phyloP scores from a whole-genome alignment of 1,140 invertebrate genomes.

The Leptopilina boulardi region DNA sequence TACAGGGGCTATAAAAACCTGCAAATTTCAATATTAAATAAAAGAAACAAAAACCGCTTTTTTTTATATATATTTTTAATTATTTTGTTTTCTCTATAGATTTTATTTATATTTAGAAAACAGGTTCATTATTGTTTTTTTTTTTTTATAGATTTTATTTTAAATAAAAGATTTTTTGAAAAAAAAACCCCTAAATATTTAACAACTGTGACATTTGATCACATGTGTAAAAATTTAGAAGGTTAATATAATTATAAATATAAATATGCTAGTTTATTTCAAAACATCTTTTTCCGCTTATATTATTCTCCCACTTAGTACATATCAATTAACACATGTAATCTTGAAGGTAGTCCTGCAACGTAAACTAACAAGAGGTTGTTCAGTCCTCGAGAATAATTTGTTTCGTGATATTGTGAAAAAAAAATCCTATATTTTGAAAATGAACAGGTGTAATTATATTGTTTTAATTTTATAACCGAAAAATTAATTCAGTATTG shows the following conservation, averaged over 20 bases:
- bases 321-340: constrained; percentile 15
- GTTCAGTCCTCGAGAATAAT: constrained; percentile 1
- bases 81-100: too few species aligned
- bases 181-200: too few species aligned
- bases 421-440: neutral
- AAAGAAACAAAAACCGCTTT: too few species aligned
- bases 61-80: too few species aligned
- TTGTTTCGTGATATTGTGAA: neutral
- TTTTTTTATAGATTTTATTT: too few species aligned
- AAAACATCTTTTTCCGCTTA: neutral
- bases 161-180: neutral
- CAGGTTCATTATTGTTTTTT: too few species aligned
- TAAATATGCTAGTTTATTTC: neutral
- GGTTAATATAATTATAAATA: neutral
- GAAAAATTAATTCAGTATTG: too few species aligned
- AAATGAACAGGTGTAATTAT: neutral
- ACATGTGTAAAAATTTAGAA: too few species aligned
- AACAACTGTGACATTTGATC: neutral
- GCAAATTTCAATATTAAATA: too few species aligned
- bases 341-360: constrained; percentile 7
- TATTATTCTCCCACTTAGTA: constrained; percentile 19
- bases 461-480: too few species aligned
- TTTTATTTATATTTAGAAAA: too few species aligned
- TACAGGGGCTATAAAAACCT: neutral
- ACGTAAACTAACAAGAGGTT: neutral